phyloP scores from a whole-genome alignment of 2,113 vertebrate genomes.

The Caracal caracal region DNA sequence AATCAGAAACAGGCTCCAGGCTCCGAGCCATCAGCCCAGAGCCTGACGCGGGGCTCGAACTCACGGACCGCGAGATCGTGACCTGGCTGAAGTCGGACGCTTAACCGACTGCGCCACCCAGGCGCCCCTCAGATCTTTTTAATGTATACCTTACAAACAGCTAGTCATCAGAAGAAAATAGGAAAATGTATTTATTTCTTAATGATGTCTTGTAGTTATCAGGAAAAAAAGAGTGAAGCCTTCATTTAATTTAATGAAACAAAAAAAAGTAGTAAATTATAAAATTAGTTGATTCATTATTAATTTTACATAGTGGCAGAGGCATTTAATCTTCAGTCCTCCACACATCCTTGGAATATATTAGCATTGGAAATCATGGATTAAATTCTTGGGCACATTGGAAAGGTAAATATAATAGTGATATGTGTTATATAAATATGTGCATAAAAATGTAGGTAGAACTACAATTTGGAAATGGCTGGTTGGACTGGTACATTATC shows the following conservation, averaged over 20 bases:
- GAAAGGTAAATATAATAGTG: slow-evolving; percentile 72
- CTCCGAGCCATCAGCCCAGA: too few species aligned
- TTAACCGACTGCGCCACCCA: too few species aligned
- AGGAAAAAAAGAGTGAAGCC: neutral
- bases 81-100: too few species aligned
- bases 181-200: slow-evolving; percentile 48
- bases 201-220: neutral
- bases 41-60: too few species aligned
- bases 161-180: slow-evolving; percentile 5
- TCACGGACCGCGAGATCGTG: too few species aligned
- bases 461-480: slow-evolving; percentile 75
- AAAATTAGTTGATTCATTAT: slow-evolving; percentile 46
- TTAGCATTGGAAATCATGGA: slow-evolving; percentile 65
- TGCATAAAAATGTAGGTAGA: slow-evolving; percentile 76
- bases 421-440: slow-evolving; percentile 76
- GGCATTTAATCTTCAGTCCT: slow-evolving; percentile 52
- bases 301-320: slow-evolving; percentile 43
- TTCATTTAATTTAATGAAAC: slow-evolving; percentile 38
- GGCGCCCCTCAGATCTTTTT: neutral
- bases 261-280: slow-evolving; percentile 42
- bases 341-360: slow-evolving; percentile 53
- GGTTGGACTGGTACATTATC: slow-evolving; percentile 67
- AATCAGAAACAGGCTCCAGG: too few species aligned
- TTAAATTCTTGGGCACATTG: slow-evolving; percentile 61
- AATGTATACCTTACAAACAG: neutral